Percentiles rank a stretch among this genome's conserved stretches.
phyloP scores from a whole-genome alignment of 2,113 vertebrate genomes.

The Zingel zingel region DNA sequence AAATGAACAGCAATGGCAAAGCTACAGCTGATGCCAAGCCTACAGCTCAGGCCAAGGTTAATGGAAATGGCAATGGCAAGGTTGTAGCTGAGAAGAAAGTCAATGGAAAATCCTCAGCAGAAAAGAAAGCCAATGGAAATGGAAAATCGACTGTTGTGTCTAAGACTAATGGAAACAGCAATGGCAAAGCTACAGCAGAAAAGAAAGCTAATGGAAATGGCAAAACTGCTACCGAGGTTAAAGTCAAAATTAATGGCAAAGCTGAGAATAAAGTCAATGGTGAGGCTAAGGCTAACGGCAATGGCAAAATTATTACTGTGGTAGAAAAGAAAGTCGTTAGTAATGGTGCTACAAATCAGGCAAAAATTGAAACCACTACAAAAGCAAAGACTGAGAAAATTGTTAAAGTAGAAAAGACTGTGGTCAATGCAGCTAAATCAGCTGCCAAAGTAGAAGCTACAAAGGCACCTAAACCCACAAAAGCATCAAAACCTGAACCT shows the following conservation, averaged over 20 bases:
- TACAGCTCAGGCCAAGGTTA: constrained; percentile 68
- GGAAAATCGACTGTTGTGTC: constrained; percentile 60
- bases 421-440: constrained; percentile 47
- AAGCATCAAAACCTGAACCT: constrained; percentile 66
- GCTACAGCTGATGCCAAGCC: constrained; percentile 61
- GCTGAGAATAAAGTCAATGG: constrained; percentile 69
- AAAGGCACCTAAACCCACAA: constrained; percentile 70
- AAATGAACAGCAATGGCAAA: constrained; percentile 61
- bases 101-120: constrained; percentile 55
- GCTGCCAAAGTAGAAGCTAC: constrained; percentile 55
- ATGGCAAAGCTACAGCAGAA: constrained; percentile 47
- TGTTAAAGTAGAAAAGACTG: constrained; percentile 66
- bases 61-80: constrained; percentile 76
- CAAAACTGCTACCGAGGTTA: constrained; percentile 56
- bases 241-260: constrained; percentile 67
- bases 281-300: constrained; percentile 72
- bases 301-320: constrained; percentile 57
- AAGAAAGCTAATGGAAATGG: constrained; percentile 70
- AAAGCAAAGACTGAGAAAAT: constrained; percentile 65
- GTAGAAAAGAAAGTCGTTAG: constrained; percentile 61
- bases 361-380: constrained; percentile 73
- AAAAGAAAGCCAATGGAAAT: constrained; percentile 65
- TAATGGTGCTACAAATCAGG: constrained; percentile 55
- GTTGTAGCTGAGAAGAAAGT: constrained; percentile 64
- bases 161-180: constrained; percentile 61